A percentile compares a stretch with the other conserved stretches of the same genome.
These are phyloP conservation scores for Drymonia ruficornis DNA, from an alignment of 2,888 invertebrate species.

Conservation along the genomic window DNA sequence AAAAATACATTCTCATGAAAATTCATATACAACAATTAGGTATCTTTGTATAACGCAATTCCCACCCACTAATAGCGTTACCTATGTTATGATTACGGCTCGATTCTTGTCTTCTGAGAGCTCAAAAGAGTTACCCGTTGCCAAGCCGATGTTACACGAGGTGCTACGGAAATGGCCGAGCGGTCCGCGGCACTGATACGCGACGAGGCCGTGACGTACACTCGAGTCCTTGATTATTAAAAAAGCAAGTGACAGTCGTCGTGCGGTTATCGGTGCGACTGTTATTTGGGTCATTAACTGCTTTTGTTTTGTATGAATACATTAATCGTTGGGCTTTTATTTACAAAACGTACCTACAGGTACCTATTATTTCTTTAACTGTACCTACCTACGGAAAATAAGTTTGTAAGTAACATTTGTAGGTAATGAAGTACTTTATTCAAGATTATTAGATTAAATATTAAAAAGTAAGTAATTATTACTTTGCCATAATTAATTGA, in stretches of 20 bases:
- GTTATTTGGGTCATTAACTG: conserved; percentile 37
- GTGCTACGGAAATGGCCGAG: conserved; percentile 57
- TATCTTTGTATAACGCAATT: too few species aligned
- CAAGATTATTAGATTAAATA: too few species aligned
- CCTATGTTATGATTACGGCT: not conserved
- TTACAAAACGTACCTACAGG: not conserved
- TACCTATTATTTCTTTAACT: too few species aligned
- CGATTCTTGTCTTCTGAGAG: not conserved
- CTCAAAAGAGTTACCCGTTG: not conserved
- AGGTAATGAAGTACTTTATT: too few species aligned
- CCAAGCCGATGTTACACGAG: conserved; percentile 29
- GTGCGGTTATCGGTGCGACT: conserved; percentile 41
- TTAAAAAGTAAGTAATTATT: too few species aligned
- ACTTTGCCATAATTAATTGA: too few species aligned
- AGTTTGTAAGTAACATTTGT: too few species aligned
- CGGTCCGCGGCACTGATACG: conserved; percentile 61
- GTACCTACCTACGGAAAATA: too few species aligned
- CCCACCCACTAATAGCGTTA: not conserved
- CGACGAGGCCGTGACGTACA: conserved; percentile 51
- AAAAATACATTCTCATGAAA: too few species aligned
- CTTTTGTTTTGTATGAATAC: conserved; percentile 17
- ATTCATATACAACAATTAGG: too few species aligned
- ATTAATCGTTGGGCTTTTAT: not conserved
- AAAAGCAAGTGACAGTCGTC: conserved; percentile 56
- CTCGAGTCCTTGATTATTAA: conserved; percentile 63